Percentiles rank a stretch among this genome's conserved stretches.
Evolutionary conservation across 2,888 invertebrate genomes (phyloP).

Genomic region (Junonia oenone): DNA sequence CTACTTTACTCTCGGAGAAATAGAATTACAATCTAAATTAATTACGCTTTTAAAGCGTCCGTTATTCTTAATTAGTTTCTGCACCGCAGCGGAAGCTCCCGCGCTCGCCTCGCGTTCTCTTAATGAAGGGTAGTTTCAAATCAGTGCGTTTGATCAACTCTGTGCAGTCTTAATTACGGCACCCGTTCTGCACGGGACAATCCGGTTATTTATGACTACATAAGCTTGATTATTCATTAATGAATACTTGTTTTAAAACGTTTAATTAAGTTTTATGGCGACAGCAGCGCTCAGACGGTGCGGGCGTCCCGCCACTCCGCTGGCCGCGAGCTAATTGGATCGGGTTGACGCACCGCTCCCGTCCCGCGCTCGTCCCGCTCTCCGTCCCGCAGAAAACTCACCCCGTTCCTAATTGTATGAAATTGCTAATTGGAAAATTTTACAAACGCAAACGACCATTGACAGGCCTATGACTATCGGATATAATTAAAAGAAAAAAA

Average conservation of each 20-base stretch:
- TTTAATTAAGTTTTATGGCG: constrained; percentile 81
- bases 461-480: constrained; percentile 53
- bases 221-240: constrained; percentile 81
- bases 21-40: constrained; percentile 81
- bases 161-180: constrained; percentile 80
- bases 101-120: constrained; percentile 63
- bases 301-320: constrained; percentile 69
- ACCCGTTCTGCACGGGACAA: constrained; percentile 77
- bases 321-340: constrained; percentile 79
- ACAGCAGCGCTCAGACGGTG: constrained; percentile 62
- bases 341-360: constrained; percentile 71
- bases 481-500: background rate
- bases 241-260: constrained; percentile 81
- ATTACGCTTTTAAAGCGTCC: constrained; percentile 80
- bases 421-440: constrained; percentile 80
- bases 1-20: constrained; percentile 77
- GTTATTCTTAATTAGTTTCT: constrained; percentile 80
- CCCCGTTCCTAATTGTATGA: constrained; percentile 76
- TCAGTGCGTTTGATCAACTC: constrained; percentile 81
- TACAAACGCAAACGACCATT: constrained; percentile 67
- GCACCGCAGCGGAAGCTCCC: constrained; percentile 77
- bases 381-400: constrained; percentile 34
- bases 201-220: constrained; percentile 81
- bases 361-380: constrained; percentile 44
- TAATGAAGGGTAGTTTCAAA: constrained; percentile 80